Base-by-base conservation (phyloP, 1,140 invertebrate genomes). In the Calosoma granatense region DNA sequence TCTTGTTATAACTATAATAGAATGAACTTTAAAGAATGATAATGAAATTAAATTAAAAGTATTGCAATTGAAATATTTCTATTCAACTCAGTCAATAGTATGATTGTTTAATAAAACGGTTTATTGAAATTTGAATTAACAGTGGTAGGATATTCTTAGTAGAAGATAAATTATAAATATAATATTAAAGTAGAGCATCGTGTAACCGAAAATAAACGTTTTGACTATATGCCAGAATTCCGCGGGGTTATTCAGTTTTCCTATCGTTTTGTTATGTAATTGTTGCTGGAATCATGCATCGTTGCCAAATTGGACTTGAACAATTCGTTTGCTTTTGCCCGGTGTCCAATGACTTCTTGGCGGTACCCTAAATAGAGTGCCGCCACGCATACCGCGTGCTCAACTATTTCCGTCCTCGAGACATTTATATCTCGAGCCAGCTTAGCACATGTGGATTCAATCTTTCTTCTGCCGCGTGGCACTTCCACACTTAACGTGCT, bases 401-500 rank as follows among this genome's bases (percentile, higher is more conserved):
- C 41, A 30, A 30, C 41, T 47, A 47, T 47, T 47, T 47, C 41
- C 41, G 41, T 47, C 41, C 41, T 17, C 4, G 17, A 17, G 15
- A 47, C 41, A 47, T 47, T 47, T 47, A 47, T 47, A 47, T 47
- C 41, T 47, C 41, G 41, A 47, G 41, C 41, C 41, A 47, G 17
- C 15, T 12, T 47, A 47, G 9, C 41, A 47, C 41, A 17, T 47
- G 41, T 47, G 17, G 9, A 12, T 17, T 36, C 6, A 47, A 4
- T 47, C 9, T 17, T 47, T 47, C 41, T 47, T 47, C 9, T 14
- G 4, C 26, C 26, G 26, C 26, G 26, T n/a, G n/a, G n/a, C n/a
- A n/a, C n/a, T n/a, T n/a, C n/a, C n/a, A n/a, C n/a, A n/a, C n/a
- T n/a, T n/a, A n/a, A n/a, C n/a, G n/a, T n/a, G n/a, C n/a, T n/a